Evolutionary conservation across 2,888 invertebrate genomes (phyloP).

Genomic region (Coleophora flavipennella): DNA sequence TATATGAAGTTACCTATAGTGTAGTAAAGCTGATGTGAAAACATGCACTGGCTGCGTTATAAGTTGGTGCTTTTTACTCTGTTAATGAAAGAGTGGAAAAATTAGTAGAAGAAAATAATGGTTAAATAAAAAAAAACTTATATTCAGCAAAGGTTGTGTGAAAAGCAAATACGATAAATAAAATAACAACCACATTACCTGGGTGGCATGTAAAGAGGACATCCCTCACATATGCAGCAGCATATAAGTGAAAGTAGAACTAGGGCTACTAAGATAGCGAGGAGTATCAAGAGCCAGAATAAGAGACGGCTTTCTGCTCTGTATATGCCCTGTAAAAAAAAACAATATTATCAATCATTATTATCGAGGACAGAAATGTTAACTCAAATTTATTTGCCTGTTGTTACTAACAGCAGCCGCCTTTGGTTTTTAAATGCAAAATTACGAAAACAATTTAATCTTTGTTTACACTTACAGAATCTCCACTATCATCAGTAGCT

Average conservation of each 20-base stretch:
- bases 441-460: background rate
- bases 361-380: too few relatives aligned
- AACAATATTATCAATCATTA: too few relatives aligned
- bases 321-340: slow-evolving; percentile 76
- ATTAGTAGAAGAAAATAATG: slow-evolving; percentile 16
- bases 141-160: background rate
- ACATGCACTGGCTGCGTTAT: slow-evolving; percentile 32
- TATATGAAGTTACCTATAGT: slow-evolving; percentile 41
- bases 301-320: slow-evolving; percentile 80
- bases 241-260: slow-evolving; percentile 80
- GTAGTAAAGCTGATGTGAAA: slow-evolving; percentile 41
- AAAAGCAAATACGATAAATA: slow-evolving; percentile 1
- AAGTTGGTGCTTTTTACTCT: slow-evolving; percentile 58
- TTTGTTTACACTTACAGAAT: slow-evolving; percentile 38
- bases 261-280: slow-evolving; percentile 82
- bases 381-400: too few relatives aligned
- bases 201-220: slow-evolving; percentile 85
- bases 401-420: too few relatives aligned
- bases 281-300: slow-evolving; percentile 84
- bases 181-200: slow-evolving; percentile 58
- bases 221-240: slow-evolving; percentile 88
- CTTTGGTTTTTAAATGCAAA: too few relatives aligned
- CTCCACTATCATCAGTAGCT: slow-evolving; percentile 33
- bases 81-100: slow-evolving; percentile 36
- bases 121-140: too few relatives aligned